A percentile compares a stretch with the other conserved stretches of the same genome.
phyloP scores from a whole-genome alignment of 2,113 vertebrate species.

The Gavia stellata region DNA sequence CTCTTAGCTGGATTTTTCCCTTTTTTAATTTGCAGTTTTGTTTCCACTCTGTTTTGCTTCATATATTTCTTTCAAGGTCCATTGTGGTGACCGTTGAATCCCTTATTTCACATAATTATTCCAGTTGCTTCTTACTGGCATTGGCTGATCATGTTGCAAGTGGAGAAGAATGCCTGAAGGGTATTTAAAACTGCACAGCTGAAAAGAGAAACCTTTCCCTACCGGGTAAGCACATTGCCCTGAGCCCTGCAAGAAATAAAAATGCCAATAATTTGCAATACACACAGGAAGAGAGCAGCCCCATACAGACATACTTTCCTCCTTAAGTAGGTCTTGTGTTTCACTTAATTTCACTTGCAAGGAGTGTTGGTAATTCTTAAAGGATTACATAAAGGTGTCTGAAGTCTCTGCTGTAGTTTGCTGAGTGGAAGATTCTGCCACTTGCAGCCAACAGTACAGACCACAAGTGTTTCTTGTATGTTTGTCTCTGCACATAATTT shows the following conservation, averaged over 20 bases:
- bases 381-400: neutral
- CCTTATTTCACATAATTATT: neutral
- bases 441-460: rapidly evolving
- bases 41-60: neutral
- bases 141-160: neutral
- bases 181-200: neutral
- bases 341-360: rapidly evolving
- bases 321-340: neutral
- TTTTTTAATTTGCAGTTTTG: neutral
- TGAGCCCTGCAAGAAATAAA: neutral
- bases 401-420: neutral
- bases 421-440: neutral
- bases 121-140: neutral
- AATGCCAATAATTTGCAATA: neutral
- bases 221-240: rapidly evolving
- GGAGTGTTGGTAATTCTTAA: neutral
- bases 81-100: neutral
- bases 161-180: neutral
- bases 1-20: neutral
- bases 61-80: neutral
- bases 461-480: neutral
- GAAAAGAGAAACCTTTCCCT: neutral
- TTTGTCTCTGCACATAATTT: neutral
- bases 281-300: neutral
- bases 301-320: neutral